A percentile compares a stretch with the other conserved stretches of the same genome.
Conservation (phyloP, 2,113 vertebrate genomes). For the Mohoua ochrocephala region DNA sequence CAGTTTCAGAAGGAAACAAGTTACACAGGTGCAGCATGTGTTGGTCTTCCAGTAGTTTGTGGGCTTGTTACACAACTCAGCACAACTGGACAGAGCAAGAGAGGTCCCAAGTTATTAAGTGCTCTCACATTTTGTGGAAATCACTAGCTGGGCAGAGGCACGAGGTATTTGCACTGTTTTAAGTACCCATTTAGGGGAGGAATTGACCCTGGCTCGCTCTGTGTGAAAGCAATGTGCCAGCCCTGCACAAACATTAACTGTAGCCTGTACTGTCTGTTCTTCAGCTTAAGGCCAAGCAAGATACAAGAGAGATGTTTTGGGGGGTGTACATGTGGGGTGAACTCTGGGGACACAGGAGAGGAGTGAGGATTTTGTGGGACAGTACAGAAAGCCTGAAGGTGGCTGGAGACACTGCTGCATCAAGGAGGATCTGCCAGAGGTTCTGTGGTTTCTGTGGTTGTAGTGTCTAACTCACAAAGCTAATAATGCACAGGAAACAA, state of each 20-base stretch:
- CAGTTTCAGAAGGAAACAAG: background rate
- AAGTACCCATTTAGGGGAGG: background rate
- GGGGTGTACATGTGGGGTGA: background rate
- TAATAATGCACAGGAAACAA: background rate
- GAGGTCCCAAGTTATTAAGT: background rate
- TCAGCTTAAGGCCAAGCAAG: background rate
- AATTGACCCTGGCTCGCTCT: fast-evolving
- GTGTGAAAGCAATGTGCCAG: background rate
- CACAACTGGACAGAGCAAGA: background rate
- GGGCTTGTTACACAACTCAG: background rate
- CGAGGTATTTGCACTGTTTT: background rate
- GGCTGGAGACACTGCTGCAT: background rate
- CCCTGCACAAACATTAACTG: background rate
- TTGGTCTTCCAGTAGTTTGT: background rate
- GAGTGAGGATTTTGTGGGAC: background rate
- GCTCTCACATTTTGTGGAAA: background rate
- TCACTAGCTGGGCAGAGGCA: background rate
- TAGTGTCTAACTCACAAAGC: background rate
- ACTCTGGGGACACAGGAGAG: background rate
- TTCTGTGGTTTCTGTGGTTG: background rate
- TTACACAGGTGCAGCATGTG: background rate
- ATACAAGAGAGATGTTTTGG: background rate
- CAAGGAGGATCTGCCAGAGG: background rate
- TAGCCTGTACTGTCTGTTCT: background rate
- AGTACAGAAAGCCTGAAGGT: background rate